phyloP scores from a whole-genome alignment of 2,888 invertebrate genomes.

The Oscheius sp. region DNA sequence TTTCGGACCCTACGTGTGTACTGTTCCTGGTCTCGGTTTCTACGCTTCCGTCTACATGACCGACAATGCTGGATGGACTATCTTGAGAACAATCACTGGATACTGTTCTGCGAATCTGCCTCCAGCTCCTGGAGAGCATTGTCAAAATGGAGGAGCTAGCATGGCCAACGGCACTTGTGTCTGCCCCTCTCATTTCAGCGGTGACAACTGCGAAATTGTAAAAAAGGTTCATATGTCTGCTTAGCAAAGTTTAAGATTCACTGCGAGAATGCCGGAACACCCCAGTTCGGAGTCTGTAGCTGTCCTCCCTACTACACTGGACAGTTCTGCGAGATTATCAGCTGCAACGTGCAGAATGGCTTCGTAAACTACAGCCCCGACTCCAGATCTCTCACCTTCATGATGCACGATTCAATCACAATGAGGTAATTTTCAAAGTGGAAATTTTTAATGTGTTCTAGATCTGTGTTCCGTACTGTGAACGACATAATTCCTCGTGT shows the following conservation, averaged over 20 bases:
- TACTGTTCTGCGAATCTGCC: conserved; percentile 49
- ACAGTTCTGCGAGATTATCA: conserved; percentile 48
- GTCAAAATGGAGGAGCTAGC: conserved; percentile 59
- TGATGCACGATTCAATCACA: conserved; percentile 52
- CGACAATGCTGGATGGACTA: conserved; percentile 50
- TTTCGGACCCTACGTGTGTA: conserved; percentile 61
- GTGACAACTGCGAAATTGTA: conserved; percentile 50
- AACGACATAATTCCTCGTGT: conserved; percentile 51
- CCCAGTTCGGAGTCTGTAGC: conserved; percentile 48
- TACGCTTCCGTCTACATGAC: conserved; percentile 56
- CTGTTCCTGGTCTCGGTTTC: conserved; percentile 42
- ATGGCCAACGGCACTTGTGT: conserved; percentile 50
- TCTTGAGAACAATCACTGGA: conserved; percentile 52
- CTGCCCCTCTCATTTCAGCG: conserved; percentile 52
- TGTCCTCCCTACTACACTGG: conserved; percentile 52
- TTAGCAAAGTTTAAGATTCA: conserved; percentile 27
- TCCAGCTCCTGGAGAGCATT: conserved; percentile 44
- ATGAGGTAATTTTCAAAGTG: conserved; percentile 25
- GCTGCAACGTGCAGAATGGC: conserved; percentile 43
- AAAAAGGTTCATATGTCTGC: not conserved
- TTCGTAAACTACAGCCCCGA: conserved; percentile 43
- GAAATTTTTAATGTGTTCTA: not conserved
- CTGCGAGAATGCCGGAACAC: conserved; percentile 52
- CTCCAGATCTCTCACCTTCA: conserved; percentile 47
- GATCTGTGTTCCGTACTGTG: conserved; percentile 46